phyloP scores from a whole-genome alignment of 2,888 invertebrate genomes.

The Conistra vaccinii region DNA sequence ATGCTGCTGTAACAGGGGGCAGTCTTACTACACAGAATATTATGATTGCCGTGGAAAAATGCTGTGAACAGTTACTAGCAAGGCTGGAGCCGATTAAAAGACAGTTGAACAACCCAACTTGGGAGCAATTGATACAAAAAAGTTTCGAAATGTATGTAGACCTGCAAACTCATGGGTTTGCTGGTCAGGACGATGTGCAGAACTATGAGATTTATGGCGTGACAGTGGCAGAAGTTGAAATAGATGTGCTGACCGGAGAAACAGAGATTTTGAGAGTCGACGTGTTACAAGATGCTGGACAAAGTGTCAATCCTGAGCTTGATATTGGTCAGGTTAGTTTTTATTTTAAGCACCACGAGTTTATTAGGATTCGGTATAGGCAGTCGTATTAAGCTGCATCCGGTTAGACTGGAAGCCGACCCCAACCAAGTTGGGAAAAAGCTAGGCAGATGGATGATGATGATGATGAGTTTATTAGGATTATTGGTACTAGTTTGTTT shows the following conservation, averaged over 20 bases:
- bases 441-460: no score
- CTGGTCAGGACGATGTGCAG: conserved; percentile 60
- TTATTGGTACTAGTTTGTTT: no score
- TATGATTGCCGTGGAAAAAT: conserved; percentile 87
- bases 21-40: conserved; percentile 92
- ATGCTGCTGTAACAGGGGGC: conserved; percentile 92
- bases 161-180: conserved; percentile 72
- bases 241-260: conserved; percentile 93
- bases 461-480: no score
- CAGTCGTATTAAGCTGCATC: no score
- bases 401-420: no score
- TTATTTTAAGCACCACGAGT: background rate
- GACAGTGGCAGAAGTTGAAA: conserved; percentile 92
- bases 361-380: no score
- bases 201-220: conserved; percentile 87
- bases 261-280: conserved; percentile 90
- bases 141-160: conserved; percentile 74
- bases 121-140: conserved; percentile 87
- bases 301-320: conserved; percentile 91
- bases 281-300: conserved; percentile 92
- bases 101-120: conserved; percentile 79
- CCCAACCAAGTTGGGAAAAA: no score
- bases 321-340: conserved; percentile 91
- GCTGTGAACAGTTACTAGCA: conserved; percentile 83
- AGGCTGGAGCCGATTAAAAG: conserved; percentile 83